These are phyloP conservation scores for Chlamydotis undulata DNA, from an alignment of 2,113 vertebrate genomes.

Conservation along the genomic window DNA sequence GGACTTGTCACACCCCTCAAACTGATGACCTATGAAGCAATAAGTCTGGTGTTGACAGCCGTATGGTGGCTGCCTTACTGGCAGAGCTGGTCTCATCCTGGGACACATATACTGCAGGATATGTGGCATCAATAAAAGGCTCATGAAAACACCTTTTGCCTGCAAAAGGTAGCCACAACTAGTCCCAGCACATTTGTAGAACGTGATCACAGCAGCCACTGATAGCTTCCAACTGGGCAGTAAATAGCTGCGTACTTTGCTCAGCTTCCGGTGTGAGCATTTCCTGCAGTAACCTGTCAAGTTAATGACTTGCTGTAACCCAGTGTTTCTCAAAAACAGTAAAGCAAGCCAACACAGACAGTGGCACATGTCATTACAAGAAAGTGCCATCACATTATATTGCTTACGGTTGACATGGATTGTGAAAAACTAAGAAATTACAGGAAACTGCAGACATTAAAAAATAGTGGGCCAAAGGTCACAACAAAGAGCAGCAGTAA, in stretches of 20 bases:
- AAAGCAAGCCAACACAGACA: not conserved
- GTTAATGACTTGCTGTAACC: not conserved
- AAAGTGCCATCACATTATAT: not conserved
- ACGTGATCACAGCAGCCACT: not conserved
- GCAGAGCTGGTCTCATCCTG: not conserved
- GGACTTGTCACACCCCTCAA: not conserved
- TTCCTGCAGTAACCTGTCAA: not conserved
- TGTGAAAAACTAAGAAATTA: not conserved
- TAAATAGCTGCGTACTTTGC: not conserved
- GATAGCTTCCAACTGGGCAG: not conserved
- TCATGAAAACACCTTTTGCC: not conserved
- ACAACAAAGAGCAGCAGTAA: not conserved
- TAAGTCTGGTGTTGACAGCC: not conserved
- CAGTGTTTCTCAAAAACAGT: not conserved
- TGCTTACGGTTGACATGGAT: not conserved
- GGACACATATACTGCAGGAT: not conserved
- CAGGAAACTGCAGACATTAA: not conserved
- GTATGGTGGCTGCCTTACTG: not conserved
- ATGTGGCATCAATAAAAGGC: not conserved
- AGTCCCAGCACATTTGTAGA: not conserved
- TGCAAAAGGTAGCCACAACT: not conserved
- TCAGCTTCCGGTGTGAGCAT: not conserved
- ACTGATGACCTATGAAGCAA: not conserved
- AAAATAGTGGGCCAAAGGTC: not conserved
- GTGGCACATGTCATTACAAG: not conserved